Percentiles rank a stretch among this genome's conserved stretches.
Conservation (phyloP, 2,888 invertebrate genomes). For the Acronicta alni region DNA sequence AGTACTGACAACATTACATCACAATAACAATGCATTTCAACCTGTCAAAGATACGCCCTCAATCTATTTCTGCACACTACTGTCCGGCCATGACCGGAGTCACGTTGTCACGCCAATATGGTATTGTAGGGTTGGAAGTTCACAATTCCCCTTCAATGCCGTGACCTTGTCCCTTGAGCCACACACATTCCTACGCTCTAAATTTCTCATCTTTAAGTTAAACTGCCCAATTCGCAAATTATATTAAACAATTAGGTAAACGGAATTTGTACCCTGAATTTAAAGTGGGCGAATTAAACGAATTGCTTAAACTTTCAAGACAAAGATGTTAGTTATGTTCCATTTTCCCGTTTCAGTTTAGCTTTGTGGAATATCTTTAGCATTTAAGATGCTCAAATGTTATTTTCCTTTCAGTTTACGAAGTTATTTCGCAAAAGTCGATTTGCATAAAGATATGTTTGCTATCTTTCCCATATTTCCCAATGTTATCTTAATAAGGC, state of each 20-base stretch:
- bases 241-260: constrained; percentile 6
- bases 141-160: constrained; percentile 6
- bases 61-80: constrained; percentile 51
- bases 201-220: constrained; percentile 13
- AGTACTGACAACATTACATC: constrained; percentile 19
- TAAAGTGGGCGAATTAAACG: constrained; percentile 25
- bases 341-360: constrained; percentile 6
- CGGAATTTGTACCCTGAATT: constrained; percentile 26
- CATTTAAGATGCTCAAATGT: constrained; percentile 3
- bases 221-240: constrained; percentile 38
- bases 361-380: constrained; percentile 17
- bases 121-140: constrained; percentile 42
- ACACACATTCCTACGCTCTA: constrained; percentile 4
- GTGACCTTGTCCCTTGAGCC: constrained; percentile 5
- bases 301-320: constrained; percentile 23
- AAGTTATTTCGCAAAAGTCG: neutral
- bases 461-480: constrained; percentile 14
- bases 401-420: constrained; percentile 8
- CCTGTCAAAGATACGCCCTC: constrained; percentile 54
- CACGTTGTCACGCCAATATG: constrained; percentile 44
- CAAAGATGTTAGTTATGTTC: constrained; percentile 6
- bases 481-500: constrained; percentile 16
- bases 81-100: constrained; percentile 51
- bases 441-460: constrained; percentile 13
- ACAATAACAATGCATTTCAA: constrained; percentile 45